Evolutionary conservation across 2,888 invertebrate genomes (phyloP), one percentile per base, ranked within the genome.

Genomic region (Ecdyonurus torrentis): DNA sequence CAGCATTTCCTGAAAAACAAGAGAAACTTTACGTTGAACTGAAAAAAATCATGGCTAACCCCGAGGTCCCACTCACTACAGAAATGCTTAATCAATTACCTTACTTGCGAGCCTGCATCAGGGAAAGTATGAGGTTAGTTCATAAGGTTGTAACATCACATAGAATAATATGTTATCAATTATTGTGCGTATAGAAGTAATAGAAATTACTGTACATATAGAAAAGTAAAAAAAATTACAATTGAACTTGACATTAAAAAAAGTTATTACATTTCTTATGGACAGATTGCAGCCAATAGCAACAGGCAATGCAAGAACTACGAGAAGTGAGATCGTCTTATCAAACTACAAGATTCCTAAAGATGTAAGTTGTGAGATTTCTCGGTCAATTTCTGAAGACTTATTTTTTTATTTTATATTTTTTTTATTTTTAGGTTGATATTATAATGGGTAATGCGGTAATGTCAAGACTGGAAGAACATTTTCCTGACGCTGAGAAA

Each of bases 111-210:
- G 52, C 10, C 63, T 65, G 87, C 71, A 83, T 89, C 66, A 89
- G 87, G 73, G 89, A 89, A 75, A 83, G 87, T 1, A 74, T 88
- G 69, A 79, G 88, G 86, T 85, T 7, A 55, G n/a, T 18, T 37
- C 15, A 37, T 5, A 37, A 15, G 37, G 37, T 37, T n/a, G n/a
- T n/a, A n/a, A n/a, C n/a, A n/a, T n/a, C n/a, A n/a, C n/a, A n/a
- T n/a, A n/a, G n/a, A n/a, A n/a, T n/a, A n/a, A n/a, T n/a, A n/a
- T n/a, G n/a, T n/a, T n/a, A n/a, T n/a, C n/a, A n/a, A n/a, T n/a
- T n/a, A n/a, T n/a, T n/a, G n/a, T n/a, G n/a, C n/a, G n/a, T n/a
- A n/a, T n/a, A n/a, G n/a, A n/a, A n/a, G n/a, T n/a, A n/a, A n/a
- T n/a, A n/a, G n/a, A n/a, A n/a, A n/a, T n/a, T n/a, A n/a, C n/a